A percentile compares a stretch with the other conserved stretches of the same genome.
These are phyloP conservation scores for Acanthurus tractus DNA, from an alignment of 2,797 vertebrate species.

Conservation along the genomic window DNA sequence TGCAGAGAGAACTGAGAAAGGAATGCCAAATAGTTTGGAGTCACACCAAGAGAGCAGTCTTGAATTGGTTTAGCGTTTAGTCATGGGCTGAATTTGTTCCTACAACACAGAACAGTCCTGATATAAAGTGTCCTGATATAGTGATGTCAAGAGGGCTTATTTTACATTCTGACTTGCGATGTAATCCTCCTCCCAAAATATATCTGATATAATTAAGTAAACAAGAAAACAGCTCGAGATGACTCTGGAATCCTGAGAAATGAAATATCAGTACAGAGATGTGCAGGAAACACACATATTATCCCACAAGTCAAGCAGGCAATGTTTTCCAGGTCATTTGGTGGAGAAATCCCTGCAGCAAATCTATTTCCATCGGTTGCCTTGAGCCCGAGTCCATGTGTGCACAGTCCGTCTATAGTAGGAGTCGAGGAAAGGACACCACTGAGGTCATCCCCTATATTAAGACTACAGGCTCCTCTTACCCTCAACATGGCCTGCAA, in stretches of 20 bases:
- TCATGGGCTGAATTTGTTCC: conserved; percentile 62
- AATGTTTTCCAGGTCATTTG: conserved; percentile 86
- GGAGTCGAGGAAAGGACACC: conserved; percentile 79
- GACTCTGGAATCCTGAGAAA: conserved; percentile 41
- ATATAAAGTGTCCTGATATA: conserved; percentile 45
- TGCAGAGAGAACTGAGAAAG: conserved; percentile 66
- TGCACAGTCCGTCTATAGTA: conserved; percentile 78
- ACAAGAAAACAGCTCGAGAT: conserved; percentile 36
- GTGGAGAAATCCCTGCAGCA: conserved; percentile 83
- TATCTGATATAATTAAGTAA: conserved; percentile 47
- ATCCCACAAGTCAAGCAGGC: conserved; percentile 73
- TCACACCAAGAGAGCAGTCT: conserved; percentile 71
- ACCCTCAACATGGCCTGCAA: conserved; percentile 53
- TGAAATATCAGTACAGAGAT: conserved; percentile 49
- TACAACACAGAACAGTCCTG: conserved; percentile 37
- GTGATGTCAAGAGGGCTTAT: conserved; percentile 22
- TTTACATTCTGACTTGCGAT: conserved; percentile 22
- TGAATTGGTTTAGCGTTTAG: conserved; percentile 74
- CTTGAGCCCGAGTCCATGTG: conserved; percentile 78
- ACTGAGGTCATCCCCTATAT: conserved; percentile 85
- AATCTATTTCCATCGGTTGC: conserved; percentile 84
- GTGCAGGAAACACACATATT: conserved; percentile 63
- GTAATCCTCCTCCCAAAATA: neutral
- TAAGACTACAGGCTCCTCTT: conserved; percentile 78
- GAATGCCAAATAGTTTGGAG: conserved; percentile 83